Conservation (phyloP, 2,888 invertebrate genomes). For the Prosapia bicincta region DNA sequence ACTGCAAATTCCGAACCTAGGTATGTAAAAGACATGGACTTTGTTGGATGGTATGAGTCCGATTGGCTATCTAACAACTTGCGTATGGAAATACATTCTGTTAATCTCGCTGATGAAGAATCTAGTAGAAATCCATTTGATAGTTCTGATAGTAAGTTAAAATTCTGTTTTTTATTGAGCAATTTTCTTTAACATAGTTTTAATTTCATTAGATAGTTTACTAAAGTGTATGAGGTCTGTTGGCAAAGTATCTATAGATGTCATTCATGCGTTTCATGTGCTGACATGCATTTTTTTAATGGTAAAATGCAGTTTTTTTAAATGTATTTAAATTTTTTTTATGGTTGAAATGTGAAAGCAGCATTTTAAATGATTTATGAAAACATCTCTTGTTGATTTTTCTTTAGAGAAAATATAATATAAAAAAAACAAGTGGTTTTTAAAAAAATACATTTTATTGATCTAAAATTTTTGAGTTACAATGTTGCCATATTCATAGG, state of each 20-base stretch:
- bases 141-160: conserved; percentile 55
- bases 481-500: no score
- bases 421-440: no score
- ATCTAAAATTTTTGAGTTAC: no score
- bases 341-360: no score
- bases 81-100: conserved; percentile 58
- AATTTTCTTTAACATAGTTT: background rate
- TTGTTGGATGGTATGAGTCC: conserved; percentile 65
- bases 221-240: background rate
- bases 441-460: no score
- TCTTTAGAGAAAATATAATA: no score
- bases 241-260: background rate
- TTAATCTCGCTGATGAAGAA: conserved; percentile 58
- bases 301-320: no score
- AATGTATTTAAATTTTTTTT: no score
- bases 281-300: no score
- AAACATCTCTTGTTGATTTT: no score
- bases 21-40: conserved; percentile 53
- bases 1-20: conserved; percentile 44
- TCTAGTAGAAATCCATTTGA: conserved; percentile 51
- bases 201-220: background rate
- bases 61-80: conserved; percentile 74
- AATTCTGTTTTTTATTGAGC: background rate
- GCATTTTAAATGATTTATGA: no score
- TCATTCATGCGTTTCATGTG: no score